These are phyloP conservation scores for Armadillidium nasatum DNA, from an alignment of 1,140 invertebrate genomes.

Conservation along the genomic window DNA sequence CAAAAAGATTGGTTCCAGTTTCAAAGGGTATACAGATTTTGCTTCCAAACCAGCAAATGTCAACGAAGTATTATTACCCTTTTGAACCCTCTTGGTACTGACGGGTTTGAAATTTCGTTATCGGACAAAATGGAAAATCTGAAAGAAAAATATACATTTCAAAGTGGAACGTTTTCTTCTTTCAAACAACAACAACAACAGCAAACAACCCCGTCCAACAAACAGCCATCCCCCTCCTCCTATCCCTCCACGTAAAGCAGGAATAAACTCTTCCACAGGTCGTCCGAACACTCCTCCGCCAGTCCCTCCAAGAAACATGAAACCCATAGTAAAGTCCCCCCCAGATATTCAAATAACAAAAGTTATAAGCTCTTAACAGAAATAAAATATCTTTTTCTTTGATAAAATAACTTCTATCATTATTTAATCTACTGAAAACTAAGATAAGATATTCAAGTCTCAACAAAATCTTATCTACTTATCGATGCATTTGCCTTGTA, in stretches of 20 bases:
- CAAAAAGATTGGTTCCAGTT: neutral
- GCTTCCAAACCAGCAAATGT: neutral
- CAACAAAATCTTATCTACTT: neutral
- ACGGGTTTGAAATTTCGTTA: neutral
- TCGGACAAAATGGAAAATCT: neutral
- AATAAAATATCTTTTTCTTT: neutral
- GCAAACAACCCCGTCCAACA: neutral
- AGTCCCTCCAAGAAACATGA: slow-evolving; percentile 3
- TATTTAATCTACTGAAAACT: no score
- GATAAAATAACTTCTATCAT: no score
- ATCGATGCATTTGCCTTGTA: no score
- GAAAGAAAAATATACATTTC: no score
- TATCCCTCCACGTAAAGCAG: neutral
- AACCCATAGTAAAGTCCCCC: neutral
- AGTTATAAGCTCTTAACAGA: neutral
- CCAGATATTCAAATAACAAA: neutral
- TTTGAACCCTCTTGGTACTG: neutral
- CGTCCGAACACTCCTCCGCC: neutral
- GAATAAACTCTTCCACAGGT: neutral
- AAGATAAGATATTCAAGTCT: no score
- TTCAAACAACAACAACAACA: neutral
- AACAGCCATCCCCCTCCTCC: neutral
- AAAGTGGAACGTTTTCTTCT: no score
- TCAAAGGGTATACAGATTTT: neutral
- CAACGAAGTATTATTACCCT: neutral